A percentile compares a stretch with the other conserved stretches of the same genome.
Conservation (phyloP, 2,797 vertebrate genomes). For the Sebastes aleutianus region DNA sequence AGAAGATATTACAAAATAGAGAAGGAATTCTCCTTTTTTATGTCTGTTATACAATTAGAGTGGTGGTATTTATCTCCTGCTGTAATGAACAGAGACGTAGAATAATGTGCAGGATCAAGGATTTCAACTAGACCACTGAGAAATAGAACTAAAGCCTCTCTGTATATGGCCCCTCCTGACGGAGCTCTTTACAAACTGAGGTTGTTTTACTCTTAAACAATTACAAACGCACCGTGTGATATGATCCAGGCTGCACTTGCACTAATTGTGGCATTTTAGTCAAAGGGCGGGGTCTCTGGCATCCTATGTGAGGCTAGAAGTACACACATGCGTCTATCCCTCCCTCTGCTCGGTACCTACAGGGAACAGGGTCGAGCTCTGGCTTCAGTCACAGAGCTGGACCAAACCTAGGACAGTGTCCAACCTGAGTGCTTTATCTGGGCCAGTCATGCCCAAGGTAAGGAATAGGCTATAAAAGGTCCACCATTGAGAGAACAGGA, state of each 20-base stretch:
- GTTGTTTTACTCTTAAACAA: slow-evolving; percentile 61
- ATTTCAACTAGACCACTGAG: slow-evolving; percentile 62
- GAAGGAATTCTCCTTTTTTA: slow-evolving; percentile 56
- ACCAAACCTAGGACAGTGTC: not conserved
- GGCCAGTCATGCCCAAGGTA: not conserved
- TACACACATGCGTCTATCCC: slow-evolving; percentile 22
- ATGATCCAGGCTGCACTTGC: slow-evolving; percentile 74
- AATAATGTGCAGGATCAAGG: slow-evolving; percentile 48
- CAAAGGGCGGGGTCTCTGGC: slow-evolving; percentile 66
- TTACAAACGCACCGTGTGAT: slow-evolving; percentile 74
- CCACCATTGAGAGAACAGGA: not conserved
- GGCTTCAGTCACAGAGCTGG: slow-evolving; percentile 52
- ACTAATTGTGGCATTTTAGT: slow-evolving; percentile 78
- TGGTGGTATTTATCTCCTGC: slow-evolving; percentile 62
- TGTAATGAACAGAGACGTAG: slow-evolving; percentile 57
- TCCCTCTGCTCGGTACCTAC: slow-evolving; percentile 26
- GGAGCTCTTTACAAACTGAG: slow-evolving; percentile 58
- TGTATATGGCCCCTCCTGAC: slow-evolving; percentile 34
- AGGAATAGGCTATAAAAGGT: not conserved
- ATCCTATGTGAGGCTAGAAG: slow-evolving; percentile 45
- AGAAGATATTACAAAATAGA: slow-evolving; percentile 64
- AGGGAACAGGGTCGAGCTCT: slow-evolving; percentile 42
- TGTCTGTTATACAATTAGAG: slow-evolving; percentile 44
- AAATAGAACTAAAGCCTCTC: slow-evolving; percentile 51
- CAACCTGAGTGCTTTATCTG: not conserved